These are phyloP conservation scores for Netelia virgata DNA, from an alignment of 2,888 invertebrate species.

Conservation along the genomic window DNA sequence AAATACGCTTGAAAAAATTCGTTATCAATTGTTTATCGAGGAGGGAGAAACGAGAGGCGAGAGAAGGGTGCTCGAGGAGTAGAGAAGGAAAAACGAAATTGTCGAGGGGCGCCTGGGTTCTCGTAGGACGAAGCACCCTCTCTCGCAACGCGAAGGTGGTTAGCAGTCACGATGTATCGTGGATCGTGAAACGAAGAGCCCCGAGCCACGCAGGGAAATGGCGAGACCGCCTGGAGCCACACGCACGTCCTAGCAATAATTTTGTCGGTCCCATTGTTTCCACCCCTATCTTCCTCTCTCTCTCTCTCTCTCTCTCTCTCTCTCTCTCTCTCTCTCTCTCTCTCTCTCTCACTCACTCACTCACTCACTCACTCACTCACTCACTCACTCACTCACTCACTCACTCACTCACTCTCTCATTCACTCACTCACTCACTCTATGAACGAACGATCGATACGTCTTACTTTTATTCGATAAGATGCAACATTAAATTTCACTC, in stretches of 20 bases:
- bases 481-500: not conserved
- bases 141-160: conserved; percentile 32
- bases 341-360: conserved; percentile 35
- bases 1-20: not conserved
- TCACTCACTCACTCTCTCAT: conserved; percentile 17
- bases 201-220: conserved; percentile 27
- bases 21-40: not conserved
- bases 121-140: conserved; percentile 34
- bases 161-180: conserved; percentile 15
- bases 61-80: not conserved
- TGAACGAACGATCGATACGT: conserved; percentile 19
- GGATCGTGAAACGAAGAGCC: conserved; percentile 31
- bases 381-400: conserved; percentile 9
- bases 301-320: conserved; percentile 13
- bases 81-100: not conserved
- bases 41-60: not conserved
- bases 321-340: conserved; percentile 32
- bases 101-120: not conserved
- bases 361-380: conserved; percentile 36
- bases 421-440: conserved; percentile 35
- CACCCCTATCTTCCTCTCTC: not conserved
- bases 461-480: conserved; percentile 31
- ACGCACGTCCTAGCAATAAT: conserved; percentile 60
- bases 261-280: conserved; percentile 21
- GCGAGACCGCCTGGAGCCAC: conserved; percentile 67